Evolutionary conservation across 2,888 invertebrate species (phyloP).

Genomic region (Spilarctia lutea): DNA sequence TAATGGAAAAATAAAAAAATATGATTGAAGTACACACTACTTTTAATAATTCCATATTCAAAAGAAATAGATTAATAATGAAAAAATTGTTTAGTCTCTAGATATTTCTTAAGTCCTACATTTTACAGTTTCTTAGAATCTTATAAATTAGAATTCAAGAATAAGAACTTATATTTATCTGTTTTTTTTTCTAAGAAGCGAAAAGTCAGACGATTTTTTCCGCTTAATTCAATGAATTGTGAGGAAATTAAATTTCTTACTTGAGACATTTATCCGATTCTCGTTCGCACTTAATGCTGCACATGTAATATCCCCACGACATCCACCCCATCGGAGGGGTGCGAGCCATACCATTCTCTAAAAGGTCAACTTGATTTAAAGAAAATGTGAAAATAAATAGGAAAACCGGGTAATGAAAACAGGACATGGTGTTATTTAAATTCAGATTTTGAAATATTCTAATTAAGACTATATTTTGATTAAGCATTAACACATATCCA

Average conservation of each 20-base stretch:
- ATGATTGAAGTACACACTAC: not conserved
- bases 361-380: conserved; percentile 59
- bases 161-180: not conserved
- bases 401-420: conserved; percentile 23
- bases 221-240: conserved; percentile 1
- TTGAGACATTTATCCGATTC: conserved; percentile 88
- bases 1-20: not conserved
- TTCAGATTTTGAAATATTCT: not conserved
- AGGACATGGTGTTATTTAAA: conserved; percentile 30
- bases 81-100: not conserved
- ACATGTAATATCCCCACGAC: conserved; percentile 90
- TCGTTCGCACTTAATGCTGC: conserved; percentile 86
- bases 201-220: conserved; percentile 1
- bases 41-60: not conserved
- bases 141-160: conserved; percentile 2
- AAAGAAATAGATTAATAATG: not conserved
- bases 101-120: not conserved
- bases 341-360: conserved; percentile 88
- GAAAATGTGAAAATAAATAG: conserved; percentile 47
- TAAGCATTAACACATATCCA: not conserved
- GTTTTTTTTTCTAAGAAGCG: not conserved
- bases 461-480: not conserved
- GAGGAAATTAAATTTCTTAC: conserved; percentile 69
- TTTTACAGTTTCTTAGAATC: conserved; percentile 4
- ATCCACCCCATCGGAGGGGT: conserved; percentile 92